Evolutionary conservation across 2,797 vertebrate genomes (phyloP), one percentile per base, ranked within the genome.

Genomic region (Florisuga fusca): DNA sequence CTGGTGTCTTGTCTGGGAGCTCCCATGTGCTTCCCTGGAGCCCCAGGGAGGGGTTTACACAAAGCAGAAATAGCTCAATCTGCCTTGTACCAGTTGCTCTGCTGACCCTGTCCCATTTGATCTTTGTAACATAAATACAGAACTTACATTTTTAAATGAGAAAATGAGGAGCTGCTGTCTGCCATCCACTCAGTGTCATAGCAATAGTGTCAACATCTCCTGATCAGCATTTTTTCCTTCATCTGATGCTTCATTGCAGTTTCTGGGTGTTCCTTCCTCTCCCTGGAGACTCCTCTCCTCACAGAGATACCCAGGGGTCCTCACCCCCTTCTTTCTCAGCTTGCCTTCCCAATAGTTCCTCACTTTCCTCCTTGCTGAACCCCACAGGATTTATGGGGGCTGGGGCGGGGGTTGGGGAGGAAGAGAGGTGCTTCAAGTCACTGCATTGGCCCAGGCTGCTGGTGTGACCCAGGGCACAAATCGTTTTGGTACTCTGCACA

Each of bases 1-100:
- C 94, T 95, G 95, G 71, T 92, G 59, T 72, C 63, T 38, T 29
- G 16, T 90, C 83, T 91, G 88, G 90, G 92, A 94, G 92, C 54
- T 76, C 36, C 83, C 83, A 9, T 12, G 41, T 78, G 85, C 85
- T 87, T 82, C 81, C 78, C 74, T 69, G 80, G 29, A 62, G 58
- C 62, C 38, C 55, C 1, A 0, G 21, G 14, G 38, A 41, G 63
- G 82, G 26, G 2, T 27, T 78, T 14, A 3, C 33, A 81, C 46
- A 36, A 2, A 31, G 1, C 13, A 63, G 59, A 16, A 86, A 4
- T 7, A 54, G 62, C 86, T 88, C 69, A 0, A 0, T 57, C 67
- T 45, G 4, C 26, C 54, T 55, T 5, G 31, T 55, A 43, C 19
- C 43, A 38, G 0, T 33, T 15, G 36, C 69, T 34, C 48, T 38